A percentile compares a stretch with the other conserved stretches of the same genome.
Evolutionary conservation across 2,113 vertebrate species (phyloP).

Genomic region (Micromys minutus): DNA sequence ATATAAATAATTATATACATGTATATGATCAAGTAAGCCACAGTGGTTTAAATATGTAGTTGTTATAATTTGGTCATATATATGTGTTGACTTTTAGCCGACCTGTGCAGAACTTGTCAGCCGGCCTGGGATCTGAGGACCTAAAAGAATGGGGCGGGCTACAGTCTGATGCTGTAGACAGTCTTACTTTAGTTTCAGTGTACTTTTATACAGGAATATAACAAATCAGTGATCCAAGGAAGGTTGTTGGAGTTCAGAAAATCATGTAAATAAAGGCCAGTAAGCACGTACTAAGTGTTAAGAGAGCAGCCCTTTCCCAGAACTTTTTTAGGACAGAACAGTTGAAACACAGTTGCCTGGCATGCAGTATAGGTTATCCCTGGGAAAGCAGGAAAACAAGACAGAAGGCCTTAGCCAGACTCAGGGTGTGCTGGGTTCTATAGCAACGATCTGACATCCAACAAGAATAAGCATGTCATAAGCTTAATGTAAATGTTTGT

Average conservation of each 20-base stretch:
- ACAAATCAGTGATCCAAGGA: background rate
- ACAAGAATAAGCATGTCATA: background rate
- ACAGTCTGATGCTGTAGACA: background rate
- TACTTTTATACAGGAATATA: background rate
- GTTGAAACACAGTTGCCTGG: background rate
- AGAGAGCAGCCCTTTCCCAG: background rate
- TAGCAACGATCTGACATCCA: background rate
- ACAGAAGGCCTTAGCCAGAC: background rate
- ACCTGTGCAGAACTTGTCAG: background rate
- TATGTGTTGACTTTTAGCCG: background rate
- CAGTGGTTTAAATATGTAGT: background rate
- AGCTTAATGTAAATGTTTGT: background rate
- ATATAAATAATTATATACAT: background rate
- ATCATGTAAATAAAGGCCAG: background rate
- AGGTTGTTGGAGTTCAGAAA: background rate
- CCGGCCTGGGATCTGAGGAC: background rate
- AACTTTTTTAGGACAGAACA: background rate
- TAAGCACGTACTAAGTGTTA: background rate
- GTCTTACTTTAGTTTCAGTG: background rate
- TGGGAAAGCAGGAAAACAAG: background rate
- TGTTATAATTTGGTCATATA: background rate
- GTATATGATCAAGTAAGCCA: constrained; percentile 16
- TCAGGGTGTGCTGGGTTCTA: background rate
- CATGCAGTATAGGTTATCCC: background rate
- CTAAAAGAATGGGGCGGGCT: background rate